phyloP scores from a whole-genome alignment of 2,797 vertebrate species.

The Phrynocephalus guinanensis region DNA sequence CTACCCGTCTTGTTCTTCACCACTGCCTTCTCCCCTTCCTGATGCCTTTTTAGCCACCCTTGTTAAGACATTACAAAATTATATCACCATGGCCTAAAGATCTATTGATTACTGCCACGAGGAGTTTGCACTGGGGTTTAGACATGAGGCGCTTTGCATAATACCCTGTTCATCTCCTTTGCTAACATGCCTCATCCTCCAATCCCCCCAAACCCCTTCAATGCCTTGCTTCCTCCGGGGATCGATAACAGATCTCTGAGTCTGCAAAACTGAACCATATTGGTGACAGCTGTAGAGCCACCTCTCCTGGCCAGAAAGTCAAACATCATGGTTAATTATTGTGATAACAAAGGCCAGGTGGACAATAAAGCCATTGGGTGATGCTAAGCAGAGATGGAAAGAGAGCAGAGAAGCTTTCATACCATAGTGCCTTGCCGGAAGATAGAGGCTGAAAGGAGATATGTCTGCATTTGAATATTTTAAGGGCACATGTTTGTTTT shows the following conservation, averaged over 20 bases:
- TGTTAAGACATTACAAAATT: conserved; percentile 85
- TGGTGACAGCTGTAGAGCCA: conserved; percentile 45
- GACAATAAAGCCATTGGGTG: conserved; percentile 44
- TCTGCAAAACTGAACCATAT: conserved; percentile 54
- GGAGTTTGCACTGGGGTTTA: conserved; percentile 76
- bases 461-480: too few relatives aligned
- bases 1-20: not conserved
- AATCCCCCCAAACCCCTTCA: conserved; percentile 5
- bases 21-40: conserved; percentile 42
- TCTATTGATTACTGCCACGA: conserved; percentile 83
- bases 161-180: conserved; percentile 64
- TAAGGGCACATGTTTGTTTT: too few relatives aligned
- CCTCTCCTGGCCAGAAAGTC: conserved; percentile 37
- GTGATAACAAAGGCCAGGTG: conserved; percentile 57
- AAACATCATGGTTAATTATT: conserved; percentile 53
- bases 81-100: conserved; percentile 82
- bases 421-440: not conserved
- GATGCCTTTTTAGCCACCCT: conserved; percentile 78
- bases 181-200: conserved; percentile 66
- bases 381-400: conserved; percentile 27
- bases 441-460: too few relatives aligned
- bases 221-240: not conserved
- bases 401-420: conserved; percentile 24
- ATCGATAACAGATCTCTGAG: not conserved
- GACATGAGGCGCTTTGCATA: conserved; percentile 75